Conservation (phyloP, 2,113 vertebrate species). For the Hypomesus transpacificus region DNA sequence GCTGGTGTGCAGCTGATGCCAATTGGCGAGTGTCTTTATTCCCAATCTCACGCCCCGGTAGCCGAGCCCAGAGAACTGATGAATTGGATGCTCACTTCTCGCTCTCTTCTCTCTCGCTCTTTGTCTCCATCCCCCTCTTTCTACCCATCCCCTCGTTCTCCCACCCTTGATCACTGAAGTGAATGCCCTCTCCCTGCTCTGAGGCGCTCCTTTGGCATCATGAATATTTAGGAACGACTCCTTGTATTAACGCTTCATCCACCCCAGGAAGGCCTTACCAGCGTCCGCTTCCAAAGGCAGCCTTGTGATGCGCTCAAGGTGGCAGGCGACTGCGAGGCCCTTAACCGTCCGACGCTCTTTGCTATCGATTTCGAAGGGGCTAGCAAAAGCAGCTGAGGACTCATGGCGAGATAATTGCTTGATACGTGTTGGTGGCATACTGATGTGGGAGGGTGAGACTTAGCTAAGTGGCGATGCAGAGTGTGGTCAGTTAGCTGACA, state of each 20-base stretch:
- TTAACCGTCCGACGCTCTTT: neutral
- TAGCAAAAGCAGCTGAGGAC: neutral
- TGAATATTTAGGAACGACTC: slow-evolving; percentile 22
- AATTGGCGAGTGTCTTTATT: slow-evolving; percentile 44
- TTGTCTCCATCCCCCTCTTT: slow-evolving; percentile 16
- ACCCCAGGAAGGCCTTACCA: neutral
- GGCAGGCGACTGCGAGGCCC: neutral
- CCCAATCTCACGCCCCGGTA: slow-evolving; percentile 31
- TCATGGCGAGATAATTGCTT: neutral
- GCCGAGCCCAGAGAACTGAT: slow-evolving; percentile 28
- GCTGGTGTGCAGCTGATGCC: slow-evolving; percentile 23
- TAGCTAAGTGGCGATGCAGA: no score
- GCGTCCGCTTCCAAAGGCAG: slow-evolving; percentile 7
- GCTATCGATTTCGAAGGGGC: neutral
- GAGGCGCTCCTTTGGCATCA: slow-evolving; percentile 1
- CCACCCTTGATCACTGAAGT: slow-evolving; percentile 34
- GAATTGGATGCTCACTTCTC: slow-evolving; percentile 32
- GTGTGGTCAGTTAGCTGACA: no score
- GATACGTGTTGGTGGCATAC: neutral
- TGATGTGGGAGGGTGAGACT: neutral
- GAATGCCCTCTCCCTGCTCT: slow-evolving; percentile 29
- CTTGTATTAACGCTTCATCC: neutral
- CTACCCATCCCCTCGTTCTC: slow-evolving; percentile 15
- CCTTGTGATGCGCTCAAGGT: neutral
- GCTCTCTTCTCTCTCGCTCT: neutral